Evolutionary conservation across 2,888 invertebrate genomes (phyloP), one percentile per base, ranked within the genome.

Genomic region (Mactromeris polynyma): DNA sequence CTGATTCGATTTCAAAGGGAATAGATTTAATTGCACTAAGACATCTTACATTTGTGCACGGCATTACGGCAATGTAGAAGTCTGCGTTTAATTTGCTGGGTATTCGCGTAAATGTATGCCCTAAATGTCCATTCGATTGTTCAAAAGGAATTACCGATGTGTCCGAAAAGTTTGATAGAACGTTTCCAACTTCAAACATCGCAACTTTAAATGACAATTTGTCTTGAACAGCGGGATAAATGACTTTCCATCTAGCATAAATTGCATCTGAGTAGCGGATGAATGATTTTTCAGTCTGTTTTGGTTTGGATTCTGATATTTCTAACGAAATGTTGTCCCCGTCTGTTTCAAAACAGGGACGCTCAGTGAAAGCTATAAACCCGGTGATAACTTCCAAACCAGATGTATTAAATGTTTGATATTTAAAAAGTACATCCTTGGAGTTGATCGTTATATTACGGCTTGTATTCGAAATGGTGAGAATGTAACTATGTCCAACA

Each of bases 41-140:
- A 26, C 82, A 82, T 26, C 40, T n/a, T 19, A 38, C 26, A 9
- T 40, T 21, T 26, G 54, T 82, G 36, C 82, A 82, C 19, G 82
- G 40, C 26, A 40, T 64, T 17, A 82, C n/a, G n/a, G 64, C 40
- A 38, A 64, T 36, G 36, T 36, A 4, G 64, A 36, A n/a, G 17
- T 26, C n/a, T 36, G 14, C n/a, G 17, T 64, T 1, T 4, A n/a
- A 36, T 0, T 21, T 9, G n/a, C 17, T n/a, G n/a, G 31, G 19
- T 11, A 38, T 64, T 36, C 3, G 26, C 14, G 33, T n/a, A 64
- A 82, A 82, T 17, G 2, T 11, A 40, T 82, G 64, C 58, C 38
- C 21, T 21, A 36, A 54, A 14, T 11, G 36, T n/a, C n/a, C 64
- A 17, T 14, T 36, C 19, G 82, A 40, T 33, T 17, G 58, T n/a